Evolutionary conservation across 1,140 invertebrate species (phyloP), one percentile per base, ranked within the genome.

Genomic region (Euwallacea fornicatus): DNA sequence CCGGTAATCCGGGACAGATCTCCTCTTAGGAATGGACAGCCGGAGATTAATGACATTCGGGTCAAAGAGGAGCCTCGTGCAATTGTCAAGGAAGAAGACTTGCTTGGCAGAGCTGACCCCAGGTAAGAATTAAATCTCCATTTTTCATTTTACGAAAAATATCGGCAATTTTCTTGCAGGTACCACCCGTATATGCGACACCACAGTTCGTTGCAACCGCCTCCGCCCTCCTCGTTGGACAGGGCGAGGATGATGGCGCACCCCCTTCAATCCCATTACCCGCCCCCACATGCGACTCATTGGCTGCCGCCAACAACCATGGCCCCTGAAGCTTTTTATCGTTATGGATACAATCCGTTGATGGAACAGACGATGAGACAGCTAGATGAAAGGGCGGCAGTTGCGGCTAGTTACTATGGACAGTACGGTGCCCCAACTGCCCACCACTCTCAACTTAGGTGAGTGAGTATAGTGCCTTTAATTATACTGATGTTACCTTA

Each of bases 331-430:
- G 73, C 88, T 2, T 92, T 90, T 77, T 85, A 83, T 13, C 81
- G 85, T 75, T 89, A 86, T 82, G 88, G 88, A 71, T 91, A 90
- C 77, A 91, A 89, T 78, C 89, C 90, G 0, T 81, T 92, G 42
- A 88, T 92, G 83, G 90, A 91, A 70, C 89, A 88, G 11, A 89
- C 88, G 11, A 89, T 89, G 8, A 87, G 89, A 67, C 84, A 88
- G 8, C 88, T 86, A 7, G 90, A 93, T 75, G 90, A 92, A 78
- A 85, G 90, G 56, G 87, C 88, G 1, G 63, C 61, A 10, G 61
- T 43, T 7, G 85, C 90, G 53, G 87, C 88, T 0, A 92, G 92
- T 80, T 84, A 92, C 58, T 87, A 90, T 74, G 89, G 88, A n/a
- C 84, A 84, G 56, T 87, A 90, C 73, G 89, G 88, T 13, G 84